phyloP scores from a whole-genome alignment of 2,113 vertebrate species.

The Cyanocitta stelleri region DNA sequence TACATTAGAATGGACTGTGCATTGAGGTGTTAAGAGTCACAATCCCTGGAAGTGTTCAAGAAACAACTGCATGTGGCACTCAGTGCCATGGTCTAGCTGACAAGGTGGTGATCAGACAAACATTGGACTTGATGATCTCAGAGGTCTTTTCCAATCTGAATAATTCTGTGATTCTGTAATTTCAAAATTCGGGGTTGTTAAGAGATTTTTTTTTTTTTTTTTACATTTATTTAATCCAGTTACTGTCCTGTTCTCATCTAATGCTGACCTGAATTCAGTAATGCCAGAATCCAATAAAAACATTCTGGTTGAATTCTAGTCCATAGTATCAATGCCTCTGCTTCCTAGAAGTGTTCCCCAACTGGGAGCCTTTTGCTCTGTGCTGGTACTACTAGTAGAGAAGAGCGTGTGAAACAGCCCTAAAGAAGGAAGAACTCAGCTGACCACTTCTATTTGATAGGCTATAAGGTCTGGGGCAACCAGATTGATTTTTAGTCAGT shows the following conservation, averaged over 20 bases:
- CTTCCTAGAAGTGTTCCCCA: neutral
- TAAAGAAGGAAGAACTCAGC: neutral
- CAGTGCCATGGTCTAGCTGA: neutral
- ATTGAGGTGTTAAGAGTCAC: neutral
- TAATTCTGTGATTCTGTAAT: neutral
- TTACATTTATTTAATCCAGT: neutral
- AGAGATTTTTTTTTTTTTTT: neutral
- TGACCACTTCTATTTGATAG: neutral
- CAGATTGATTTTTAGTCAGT: neutral
- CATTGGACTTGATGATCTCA: rapidly evolving
- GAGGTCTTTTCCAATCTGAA: neutral
- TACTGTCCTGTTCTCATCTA: neutral
- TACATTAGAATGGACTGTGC: neutral
- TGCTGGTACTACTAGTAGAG: neutral
- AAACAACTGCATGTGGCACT: neutral
- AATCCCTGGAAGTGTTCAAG: neutral
- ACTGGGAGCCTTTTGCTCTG: neutral
- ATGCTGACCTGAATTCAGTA: neutral
- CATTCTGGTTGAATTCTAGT: neutral
- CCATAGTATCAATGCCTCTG: neutral
- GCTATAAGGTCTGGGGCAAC: neutral
- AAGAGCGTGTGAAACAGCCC: neutral
- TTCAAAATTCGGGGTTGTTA: neutral
- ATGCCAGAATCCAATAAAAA: neutral
- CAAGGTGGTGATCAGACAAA: neutral